These are phyloP conservation scores for Pangasius larnaudii DNA, from an alignment of 2,797 vertebrate genomes.

Conservation along the genomic window DNA sequence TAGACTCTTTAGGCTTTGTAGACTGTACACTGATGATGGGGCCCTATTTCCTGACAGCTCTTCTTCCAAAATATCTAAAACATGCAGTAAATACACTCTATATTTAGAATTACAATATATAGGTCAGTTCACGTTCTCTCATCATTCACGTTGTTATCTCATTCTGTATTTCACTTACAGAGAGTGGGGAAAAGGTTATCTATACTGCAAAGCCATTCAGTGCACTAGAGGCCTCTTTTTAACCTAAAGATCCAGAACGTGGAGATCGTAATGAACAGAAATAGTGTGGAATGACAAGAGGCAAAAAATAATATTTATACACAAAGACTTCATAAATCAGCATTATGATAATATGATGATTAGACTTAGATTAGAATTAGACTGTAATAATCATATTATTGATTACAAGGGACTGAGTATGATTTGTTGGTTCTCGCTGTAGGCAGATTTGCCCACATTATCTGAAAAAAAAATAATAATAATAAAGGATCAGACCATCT, in stretches of 20 bases:
- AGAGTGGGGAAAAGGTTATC: not conserved
- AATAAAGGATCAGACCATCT: not conserved
- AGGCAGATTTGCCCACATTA: not conserved
- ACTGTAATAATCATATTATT: not conserved
- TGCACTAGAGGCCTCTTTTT: not conserved
- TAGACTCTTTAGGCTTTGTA: not conserved
- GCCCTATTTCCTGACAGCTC: not conserved
- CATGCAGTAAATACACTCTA: not conserved
- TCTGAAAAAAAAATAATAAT: not conserved
- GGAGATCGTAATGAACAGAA: not conserved
- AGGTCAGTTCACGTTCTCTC: not conserved
- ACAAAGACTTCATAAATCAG: not conserved
- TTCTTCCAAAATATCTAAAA: not conserved
- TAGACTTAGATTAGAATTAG: too few relatives aligned
- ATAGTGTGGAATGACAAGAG: not conserved
- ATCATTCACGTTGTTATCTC: not conserved
- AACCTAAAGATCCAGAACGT: not conserved
- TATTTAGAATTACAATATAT: not conserved
- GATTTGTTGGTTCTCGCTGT: not conserved
- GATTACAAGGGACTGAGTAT: not conserved
- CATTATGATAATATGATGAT: not conserved
- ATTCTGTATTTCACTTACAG: not conserved
- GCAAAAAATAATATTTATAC: not conserved
- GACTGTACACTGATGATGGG: not conserved
- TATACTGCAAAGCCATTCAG: not conserved